Evolutionary conservation across 1,140 invertebrate genomes (phyloP).

Genomic region (Saccostrea cuccullata): DNA sequence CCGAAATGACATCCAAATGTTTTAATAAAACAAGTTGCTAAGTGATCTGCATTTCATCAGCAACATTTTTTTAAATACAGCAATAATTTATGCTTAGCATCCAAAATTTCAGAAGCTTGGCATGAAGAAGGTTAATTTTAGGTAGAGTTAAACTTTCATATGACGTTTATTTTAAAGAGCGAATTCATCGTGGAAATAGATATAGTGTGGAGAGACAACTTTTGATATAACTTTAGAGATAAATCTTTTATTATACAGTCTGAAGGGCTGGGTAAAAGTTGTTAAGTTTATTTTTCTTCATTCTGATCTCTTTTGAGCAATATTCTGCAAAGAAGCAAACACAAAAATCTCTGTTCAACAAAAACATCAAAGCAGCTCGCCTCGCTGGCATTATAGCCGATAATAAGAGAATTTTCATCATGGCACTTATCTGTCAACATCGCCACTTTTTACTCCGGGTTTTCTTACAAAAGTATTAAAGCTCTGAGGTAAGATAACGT

Average conservation of each 20-base stretch:
- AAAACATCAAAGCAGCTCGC: slow-evolving; percentile 12
- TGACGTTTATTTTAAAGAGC: background rate
- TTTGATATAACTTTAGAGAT: slow-evolving; percentile 7
- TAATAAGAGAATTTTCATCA: slow-evolving; percentile 28
- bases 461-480: slow-evolving; percentile 38
- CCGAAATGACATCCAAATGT: background rate
- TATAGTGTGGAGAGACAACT: background rate
- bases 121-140: background rate
- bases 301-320: slow-evolving; percentile 11
- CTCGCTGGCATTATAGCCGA: background rate
- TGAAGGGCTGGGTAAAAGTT: slow-evolving; percentile 17
- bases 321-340: slow-evolving; percentile 23
- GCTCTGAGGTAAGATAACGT: slow-evolving; percentile 10
- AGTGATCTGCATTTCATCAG: background rate
- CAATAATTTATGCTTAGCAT: background rate
- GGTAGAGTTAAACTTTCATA: background rate
- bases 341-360: slow-evolving; percentile 19
- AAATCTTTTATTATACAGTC: background rate
- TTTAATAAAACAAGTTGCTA: background rate
- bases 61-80: background rate
- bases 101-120: background rate
- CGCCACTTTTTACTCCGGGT: slow-evolving; percentile 17
- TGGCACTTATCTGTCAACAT: slow-evolving; percentile 26
- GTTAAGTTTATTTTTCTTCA: slow-evolving; percentile 29
- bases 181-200: background rate